These are phyloP conservation scores for Ammodramus savannarum DNA, from an alignment of 2,113 vertebrate species.

Conservation along the genomic window DNA sequence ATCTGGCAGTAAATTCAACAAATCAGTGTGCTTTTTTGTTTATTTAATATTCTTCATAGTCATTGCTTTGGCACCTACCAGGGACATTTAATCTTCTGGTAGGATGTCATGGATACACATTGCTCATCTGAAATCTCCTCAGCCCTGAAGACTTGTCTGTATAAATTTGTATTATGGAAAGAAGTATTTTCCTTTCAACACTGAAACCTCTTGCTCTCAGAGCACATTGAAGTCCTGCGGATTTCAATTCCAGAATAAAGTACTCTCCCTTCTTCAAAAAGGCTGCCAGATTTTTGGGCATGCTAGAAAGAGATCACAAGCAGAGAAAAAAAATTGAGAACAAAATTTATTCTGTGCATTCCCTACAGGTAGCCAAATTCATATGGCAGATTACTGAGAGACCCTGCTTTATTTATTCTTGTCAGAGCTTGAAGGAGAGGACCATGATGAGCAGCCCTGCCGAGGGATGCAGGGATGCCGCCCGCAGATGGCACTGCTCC, in stretches of 20 bases:
- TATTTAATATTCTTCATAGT: neutral
- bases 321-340: neutral
- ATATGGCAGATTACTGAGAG: neutral
- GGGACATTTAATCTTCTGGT: neutral
- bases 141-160: neutral
- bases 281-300: neutral
- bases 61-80: neutral
- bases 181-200: neutral
- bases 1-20: neutral
- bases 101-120: neutral
- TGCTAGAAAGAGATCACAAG: neutral
- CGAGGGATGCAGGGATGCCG: accelerated
- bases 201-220: neutral
- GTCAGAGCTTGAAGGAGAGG: neutral
- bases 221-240: neutral
- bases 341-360: neutral
- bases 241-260: neutral
- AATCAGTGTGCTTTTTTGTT: neutral
- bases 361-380: neutral
- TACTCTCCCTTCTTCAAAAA: neutral
- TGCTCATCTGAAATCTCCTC: neutral
- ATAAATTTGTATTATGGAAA: neutral
- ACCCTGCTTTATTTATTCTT: neutral
- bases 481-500: constrained; percentile 75
- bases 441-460: accelerated